Conservation (phyloP, 2,888 invertebrate species). For the Seira ritae region DNA sequence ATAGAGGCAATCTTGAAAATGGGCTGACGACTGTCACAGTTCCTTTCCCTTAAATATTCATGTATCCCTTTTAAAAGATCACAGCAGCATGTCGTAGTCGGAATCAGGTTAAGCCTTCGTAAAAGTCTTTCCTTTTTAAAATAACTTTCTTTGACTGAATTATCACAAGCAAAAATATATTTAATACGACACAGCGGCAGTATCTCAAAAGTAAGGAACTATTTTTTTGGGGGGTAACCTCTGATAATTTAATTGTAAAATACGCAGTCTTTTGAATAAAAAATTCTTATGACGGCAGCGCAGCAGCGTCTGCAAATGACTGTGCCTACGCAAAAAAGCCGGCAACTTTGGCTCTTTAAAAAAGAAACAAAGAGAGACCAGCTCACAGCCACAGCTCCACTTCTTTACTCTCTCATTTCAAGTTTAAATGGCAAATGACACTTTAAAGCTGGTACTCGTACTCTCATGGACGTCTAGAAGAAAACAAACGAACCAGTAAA, state of each 20-base stretch:
- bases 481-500: slow-evolving; percentile 6
- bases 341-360: slow-evolving; percentile 11
- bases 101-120: not conserved
- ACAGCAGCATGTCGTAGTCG: not conserved
- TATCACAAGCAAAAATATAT: not conserved
- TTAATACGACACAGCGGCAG: slow-evolving; percentile 4
- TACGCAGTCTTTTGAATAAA: not conserved
- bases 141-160: not conserved
- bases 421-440: slow-evolving; percentile 64
- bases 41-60: not conserved
- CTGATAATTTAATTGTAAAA: slow-evolving; percentile 10
- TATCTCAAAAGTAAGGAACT: not conserved
- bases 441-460: slow-evolving; percentile 22
- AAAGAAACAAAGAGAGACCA: slow-evolving; percentile 12
- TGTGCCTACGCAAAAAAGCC: slow-evolving; percentile 3
- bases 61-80: not conserved
- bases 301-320: slow-evolving; percentile 13
- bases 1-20: not conserved
- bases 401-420: slow-evolving; percentile 50
- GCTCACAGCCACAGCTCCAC: slow-evolving; percentile 17
- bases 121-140: not conserved
- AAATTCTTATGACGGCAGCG: not conserved
- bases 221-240: not conserved
- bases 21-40: slow-evolving; percentile 1
- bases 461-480: not conserved